Base-by-base conservation (phyloP, 2,888 invertebrate genomes). In the Vesta saturnalis region DNA sequence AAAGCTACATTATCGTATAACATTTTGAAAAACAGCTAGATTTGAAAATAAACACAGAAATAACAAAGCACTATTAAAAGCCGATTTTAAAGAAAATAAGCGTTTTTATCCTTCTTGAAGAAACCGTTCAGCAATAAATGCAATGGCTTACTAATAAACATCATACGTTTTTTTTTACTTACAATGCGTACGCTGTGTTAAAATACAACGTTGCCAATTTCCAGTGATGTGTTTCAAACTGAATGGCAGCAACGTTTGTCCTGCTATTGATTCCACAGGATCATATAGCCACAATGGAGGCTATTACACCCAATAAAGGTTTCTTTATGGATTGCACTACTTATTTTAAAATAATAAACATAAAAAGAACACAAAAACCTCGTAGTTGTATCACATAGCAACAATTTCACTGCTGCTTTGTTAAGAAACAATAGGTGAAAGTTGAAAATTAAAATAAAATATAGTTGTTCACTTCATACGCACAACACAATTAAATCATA, bases 311-410 rank as follows among this genome's bases (percentile, higher is more conserved):
- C 64, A 21, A 52, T 21, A 35, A 65, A 22, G 54, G 52, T 52
- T 47, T 15, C 1, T 47, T 15, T 23, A 23, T 39, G 39, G 1
- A 60, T 55, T 35, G 57, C 66, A 66, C 66, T 58, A 62, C 21
- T 58, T 43, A 52, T 68, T 47, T 63, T 55, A 68, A 68, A 68
- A 60, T 30, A 68, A 68, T n/a, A 60, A 68, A 68, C 63, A 55
- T 59, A 68, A 68, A 68, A 64, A 64, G 21, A 64, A 64, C 63
- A 68, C 63, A 30, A 49, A 19, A 22, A 35, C n/a, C 39, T 30
- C 18, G 23, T 15, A 16, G 43, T 54, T 60, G 43, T 68, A 60
- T 68, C 68, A 68, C 68, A 68, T 68, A 68, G 64, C 63, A 68
- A 64, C 68, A 68, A 68, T 59, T 68, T 68, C 60, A 64, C 64